phyloP scores from a whole-genome alignment of 2,888 invertebrate genomes.

The Charanyca ferruginea region DNA sequence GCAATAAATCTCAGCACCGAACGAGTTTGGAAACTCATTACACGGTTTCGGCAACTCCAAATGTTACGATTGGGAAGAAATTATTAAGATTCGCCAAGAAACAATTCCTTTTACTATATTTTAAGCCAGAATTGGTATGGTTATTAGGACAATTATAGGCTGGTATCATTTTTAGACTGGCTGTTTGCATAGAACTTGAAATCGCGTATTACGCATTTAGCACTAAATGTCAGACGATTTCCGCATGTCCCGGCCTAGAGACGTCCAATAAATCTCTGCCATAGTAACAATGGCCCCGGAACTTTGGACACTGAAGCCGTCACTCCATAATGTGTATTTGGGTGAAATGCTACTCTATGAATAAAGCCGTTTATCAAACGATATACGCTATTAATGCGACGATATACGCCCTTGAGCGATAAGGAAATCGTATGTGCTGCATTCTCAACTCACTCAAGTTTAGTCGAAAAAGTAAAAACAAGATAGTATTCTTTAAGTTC shows the following conservation, averaged over 20 bases:
- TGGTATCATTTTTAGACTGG: too few relatives aligned
- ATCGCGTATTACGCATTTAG: slow-evolving; percentile 4
- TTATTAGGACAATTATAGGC: too few relatives aligned
- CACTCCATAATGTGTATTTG: slow-evolving; percentile 59
- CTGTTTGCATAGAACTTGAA: too few relatives aligned
- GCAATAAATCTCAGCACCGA: slow-evolving; percentile 60
- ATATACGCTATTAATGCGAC: too few relatives aligned
- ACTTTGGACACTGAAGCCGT: slow-evolving; percentile 57
- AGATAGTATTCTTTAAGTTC: too few relatives aligned
- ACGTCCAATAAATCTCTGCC: slow-evolving; percentile 61
- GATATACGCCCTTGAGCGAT: too few relatives aligned
- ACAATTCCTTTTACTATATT: slow-evolving; percentile 56
- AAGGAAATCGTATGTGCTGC: too few relatives aligned
- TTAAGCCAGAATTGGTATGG: slow-evolving; percentile 25
- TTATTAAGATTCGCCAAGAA: slow-evolving; percentile 63
- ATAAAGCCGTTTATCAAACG: too few relatives aligned
- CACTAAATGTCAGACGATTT: slow-evolving; percentile 51
- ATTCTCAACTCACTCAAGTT: too few relatives aligned
- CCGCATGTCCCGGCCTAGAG: slow-evolving; percentile 43
- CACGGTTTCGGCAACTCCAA: slow-evolving; percentile 63
- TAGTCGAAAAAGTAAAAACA: too few relatives aligned
- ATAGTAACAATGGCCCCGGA: slow-evolving; percentile 58
- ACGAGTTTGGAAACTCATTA: slow-evolving; percentile 71
- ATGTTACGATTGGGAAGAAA: slow-evolving; percentile 63
- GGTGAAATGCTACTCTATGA: slow-evolving; percentile 41